phyloP scores from a whole-genome alignment of 1,140 invertebrate genomes.

The Drosophila neocordata region DNA sequence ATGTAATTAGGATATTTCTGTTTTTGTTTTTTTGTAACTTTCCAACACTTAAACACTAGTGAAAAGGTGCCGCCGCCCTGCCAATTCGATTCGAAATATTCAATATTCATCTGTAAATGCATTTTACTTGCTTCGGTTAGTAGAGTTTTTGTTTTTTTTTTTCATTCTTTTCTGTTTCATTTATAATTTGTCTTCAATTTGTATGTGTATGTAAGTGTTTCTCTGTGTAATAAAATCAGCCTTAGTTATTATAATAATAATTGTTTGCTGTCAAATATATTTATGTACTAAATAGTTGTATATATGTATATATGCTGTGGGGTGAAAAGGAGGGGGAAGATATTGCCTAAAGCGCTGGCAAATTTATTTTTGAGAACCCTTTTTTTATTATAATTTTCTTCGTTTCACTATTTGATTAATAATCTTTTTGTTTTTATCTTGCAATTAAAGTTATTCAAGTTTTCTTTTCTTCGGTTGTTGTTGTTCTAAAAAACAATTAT shows the following conservation, averaged over 20 bases:
- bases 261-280: conserved; percentile 43
- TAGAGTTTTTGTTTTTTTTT: conserved; percentile 13
- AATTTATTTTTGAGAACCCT: conserved; percentile 58
- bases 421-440: conserved; percentile 34
- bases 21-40: conserved; percentile 65
- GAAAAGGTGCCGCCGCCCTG: conserved; percentile 64
- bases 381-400: conserved; percentile 15
- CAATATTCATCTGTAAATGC: conserved; percentile 50
- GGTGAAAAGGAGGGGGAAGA: background rate
- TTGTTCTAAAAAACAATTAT: conserved; percentile 72
- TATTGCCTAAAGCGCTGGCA: conserved; percentile 44
- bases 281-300: background rate
- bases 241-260: conserved; percentile 80
- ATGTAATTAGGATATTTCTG: conserved; percentile 25
- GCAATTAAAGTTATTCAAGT: conserved; percentile 57
- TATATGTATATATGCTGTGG: conserved; percentile 48
- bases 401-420: conserved; percentile 6
- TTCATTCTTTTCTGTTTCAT: conserved; percentile 28
- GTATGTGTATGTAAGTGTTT: conserved; percentile 20
- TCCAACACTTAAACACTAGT: conserved; percentile 76
- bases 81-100: conserved; percentile 55
- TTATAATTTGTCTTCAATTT: conserved; percentile 11
- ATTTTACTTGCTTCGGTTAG: conserved; percentile 49
- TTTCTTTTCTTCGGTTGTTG: background rate
- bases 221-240: conserved; percentile 66